Base-by-base conservation (phyloP, 1,140 invertebrate genomes). In the Pseudomyrmex dendroicus region DNA sequence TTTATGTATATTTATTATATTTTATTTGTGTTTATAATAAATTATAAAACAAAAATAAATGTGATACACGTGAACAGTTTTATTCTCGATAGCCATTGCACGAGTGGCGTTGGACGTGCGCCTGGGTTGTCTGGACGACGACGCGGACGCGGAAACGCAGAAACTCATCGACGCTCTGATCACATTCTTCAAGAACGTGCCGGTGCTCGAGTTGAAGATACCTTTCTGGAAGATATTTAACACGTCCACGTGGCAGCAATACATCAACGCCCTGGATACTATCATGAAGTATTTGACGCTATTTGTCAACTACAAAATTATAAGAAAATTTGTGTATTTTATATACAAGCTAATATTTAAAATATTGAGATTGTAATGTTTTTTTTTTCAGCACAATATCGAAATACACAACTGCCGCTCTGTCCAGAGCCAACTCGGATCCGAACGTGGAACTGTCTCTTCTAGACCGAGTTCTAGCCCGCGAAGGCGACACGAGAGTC, bases 101-200 rank as follows among this genome's bases (percentile, higher is more conserved):
- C 95, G 96, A 70, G 96, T 98, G 76, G 97, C 97, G 25, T 93
- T 98, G 68, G 97, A 98, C 84, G 96, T 96, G 12, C 95, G 97
- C 89, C 93, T 98, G 13, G 97, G 97, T 2, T 98, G 97, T 84
- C 92, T 98, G 63, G 95, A 95, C 63, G 95, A 96, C 8, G 90
- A 95, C n/a, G 94, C 94, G 12, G 93, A 95, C 82, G 94, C 94
- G 0, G 97, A 97, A 87, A 96, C 97, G 0, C 95, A 96, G 85
- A 93, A 95, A 89, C 96, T 98, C 67, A 98, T 98, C 52, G 94
- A 96, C 88, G 96, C 97, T 1, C 97, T 98, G 13, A 96, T 96
- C 87, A 96, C 96, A 1, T 97, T 98, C 87, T 98, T 98, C 91
- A 96, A 96, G 90, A 96, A 96, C 48, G 97, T 98, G 2, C 96